phyloP scores from a whole-genome alignment of 2,888 invertebrate genomes.

The Cheilosia scutellata region DNA sequence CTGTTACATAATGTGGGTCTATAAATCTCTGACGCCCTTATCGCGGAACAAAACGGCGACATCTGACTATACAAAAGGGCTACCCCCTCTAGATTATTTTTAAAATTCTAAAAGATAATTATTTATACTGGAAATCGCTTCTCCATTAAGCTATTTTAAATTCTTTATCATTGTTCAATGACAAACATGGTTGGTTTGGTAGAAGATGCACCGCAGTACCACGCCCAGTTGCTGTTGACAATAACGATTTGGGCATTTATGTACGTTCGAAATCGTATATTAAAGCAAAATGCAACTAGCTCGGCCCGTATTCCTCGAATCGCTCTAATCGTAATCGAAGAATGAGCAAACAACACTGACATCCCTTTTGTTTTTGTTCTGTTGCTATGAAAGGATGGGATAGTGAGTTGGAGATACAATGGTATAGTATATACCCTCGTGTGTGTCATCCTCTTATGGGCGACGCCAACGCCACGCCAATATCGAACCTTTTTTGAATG shows the following conservation, averaged over 20 bases:
- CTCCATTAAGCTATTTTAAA: conserved; percentile 19
- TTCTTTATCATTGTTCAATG: conserved; percentile 23
- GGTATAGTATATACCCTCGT: background rate
- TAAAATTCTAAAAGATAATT: background rate
- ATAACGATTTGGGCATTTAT: conserved; percentile 11
- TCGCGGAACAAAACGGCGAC: conserved; percentile 3
- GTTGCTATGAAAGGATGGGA: conserved; percentile 4
- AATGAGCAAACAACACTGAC: conserved; percentile 24
- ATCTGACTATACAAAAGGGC: conserved; percentile 4
- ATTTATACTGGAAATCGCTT: conserved; percentile 19
- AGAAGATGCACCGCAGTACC: background rate
- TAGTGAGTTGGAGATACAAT: conserved; percentile 1
- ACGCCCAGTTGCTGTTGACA: conserved; percentile 13
- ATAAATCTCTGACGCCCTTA: conserved; percentile 18
- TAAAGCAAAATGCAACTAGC: conserved; percentile 9
- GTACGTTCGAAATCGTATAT: background rate
- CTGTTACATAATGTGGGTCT: conserved; percentile 11
- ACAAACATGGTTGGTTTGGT: conserved; percentile 1
- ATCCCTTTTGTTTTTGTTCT: conserved; percentile 21
- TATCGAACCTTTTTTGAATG: too few species aligned
- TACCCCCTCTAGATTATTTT: conserved; percentile 11
- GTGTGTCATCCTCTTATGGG: too few species aligned
- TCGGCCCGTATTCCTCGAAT: conserved; percentile 27
- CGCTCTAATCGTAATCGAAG: conserved; percentile 4
- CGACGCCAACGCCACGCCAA: too few species aligned